Evolutionary conservation across 2,888 invertebrate species (phyloP), one percentile per base, ranked within the genome.

Genomic region (Conomelus anceps): DNA sequence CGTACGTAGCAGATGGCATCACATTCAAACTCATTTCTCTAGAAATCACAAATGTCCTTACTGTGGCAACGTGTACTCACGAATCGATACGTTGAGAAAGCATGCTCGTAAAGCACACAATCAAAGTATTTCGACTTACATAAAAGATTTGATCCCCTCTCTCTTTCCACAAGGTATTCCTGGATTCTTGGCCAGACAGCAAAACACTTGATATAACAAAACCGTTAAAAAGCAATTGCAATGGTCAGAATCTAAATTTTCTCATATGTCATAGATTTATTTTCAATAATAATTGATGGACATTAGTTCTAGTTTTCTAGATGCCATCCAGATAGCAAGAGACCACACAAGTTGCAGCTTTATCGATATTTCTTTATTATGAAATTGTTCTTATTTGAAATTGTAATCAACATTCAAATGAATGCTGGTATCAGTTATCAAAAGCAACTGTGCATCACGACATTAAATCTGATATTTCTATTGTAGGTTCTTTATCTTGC

Each of bases 51-150:
- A 91, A 89, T 97, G 97, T 94, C 97, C 97, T 91, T 96, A 96
- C 94, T 97, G 97, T 94, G 96, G 96, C 91, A 96, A 97, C 92
- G 96, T 97, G 90, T 97, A 97, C 94, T 97, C 97, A 94, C 95
- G 97, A 93, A 97, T 97, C 93, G 97, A 98, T 94, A 97, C 97
- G 88, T 94, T 97, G 93, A 96, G 97, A 93, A 95, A 96, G 89
- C 97, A 98, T 93, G 95, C 97, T 0, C 85, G 90, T 22, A 63
- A 63, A 13, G n/a, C 63, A 63, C 63, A 63, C n/a, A 63, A 63
- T 7, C 63, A n/a, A 63, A n/a, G n/a, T n/a, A 20, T n/a, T 63
- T 63, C n/a, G 3, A 63, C 63, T 7, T 63, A 63, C 63, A 63
- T 63, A n/a, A 63, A 63, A 63, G 63, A 63, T n/a, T n/a, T 63